A percentile compares a stretch with the other conserved stretches of the same genome.
Conservation (phyloP, 2,113 vertebrate genomes). For the Nicator chloris region DNA sequence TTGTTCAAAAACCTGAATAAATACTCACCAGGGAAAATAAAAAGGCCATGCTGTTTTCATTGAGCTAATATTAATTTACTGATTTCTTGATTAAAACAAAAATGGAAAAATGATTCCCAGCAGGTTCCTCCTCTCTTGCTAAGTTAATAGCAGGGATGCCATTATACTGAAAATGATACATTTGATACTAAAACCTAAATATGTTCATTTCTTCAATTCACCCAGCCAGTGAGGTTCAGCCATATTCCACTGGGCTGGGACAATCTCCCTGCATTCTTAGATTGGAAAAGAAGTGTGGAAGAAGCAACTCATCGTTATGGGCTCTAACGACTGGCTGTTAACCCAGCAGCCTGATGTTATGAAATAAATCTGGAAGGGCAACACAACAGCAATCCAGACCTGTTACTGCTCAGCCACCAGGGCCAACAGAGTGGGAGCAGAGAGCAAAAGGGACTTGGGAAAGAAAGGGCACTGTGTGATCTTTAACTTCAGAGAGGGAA, state of each 20-base stretch:
- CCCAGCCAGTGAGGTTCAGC: not conserved
- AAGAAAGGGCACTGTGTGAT: not conserved
- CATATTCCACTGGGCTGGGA: not conserved
- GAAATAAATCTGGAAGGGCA: not conserved
- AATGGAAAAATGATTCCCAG: conserved; percentile 45
- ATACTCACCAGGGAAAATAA: conserved; percentile 26
- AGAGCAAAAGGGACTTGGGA: not conserved
- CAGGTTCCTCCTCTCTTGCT: conserved; percentile 19
- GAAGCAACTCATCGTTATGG: not conserved
- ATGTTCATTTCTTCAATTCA: not conserved
- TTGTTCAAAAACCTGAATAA: conserved; percentile 22
- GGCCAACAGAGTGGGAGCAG: not conserved
- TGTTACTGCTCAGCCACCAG: not conserved
- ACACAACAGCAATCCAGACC: not conserved
- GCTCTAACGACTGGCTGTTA: not conserved
- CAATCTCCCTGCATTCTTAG: not conserved
- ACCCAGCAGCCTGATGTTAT: not conserved
- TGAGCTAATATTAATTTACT: conserved; percentile 50
- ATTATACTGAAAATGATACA: conserved; percentile 27
- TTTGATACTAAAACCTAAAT: conserved; percentile 18
- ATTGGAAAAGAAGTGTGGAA: not conserved
- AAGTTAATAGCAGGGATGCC: conserved; percentile 39
- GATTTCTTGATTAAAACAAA: conserved; percentile 58
- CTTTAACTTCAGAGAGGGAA: not conserved
- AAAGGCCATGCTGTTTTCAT: not conserved